A percentile compares a stretch with the other conserved stretches of the same genome.
These are phyloP conservation scores for Patagioenas fasciata DNA, from an alignment of 2,113 vertebrate genomes.

Conservation along the genomic window DNA sequence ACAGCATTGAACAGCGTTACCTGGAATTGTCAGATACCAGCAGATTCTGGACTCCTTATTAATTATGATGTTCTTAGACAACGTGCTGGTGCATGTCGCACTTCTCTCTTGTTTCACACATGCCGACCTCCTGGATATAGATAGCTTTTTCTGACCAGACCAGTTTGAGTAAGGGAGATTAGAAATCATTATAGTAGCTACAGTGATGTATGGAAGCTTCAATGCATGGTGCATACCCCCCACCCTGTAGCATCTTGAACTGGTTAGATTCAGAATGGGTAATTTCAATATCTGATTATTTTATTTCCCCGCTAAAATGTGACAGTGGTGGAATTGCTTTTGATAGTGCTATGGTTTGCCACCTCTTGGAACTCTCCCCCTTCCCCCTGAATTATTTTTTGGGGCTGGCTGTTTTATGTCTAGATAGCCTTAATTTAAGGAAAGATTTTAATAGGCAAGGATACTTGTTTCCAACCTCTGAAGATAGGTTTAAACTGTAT, in stretches of 20 bases:
- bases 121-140: accelerated
- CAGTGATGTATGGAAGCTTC: background rate
- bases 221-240: accelerated
- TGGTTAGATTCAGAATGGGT: background rate
- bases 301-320: background rate
- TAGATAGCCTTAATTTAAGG: background rate
- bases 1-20: background rate
- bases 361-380: background rate
- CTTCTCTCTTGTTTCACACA: background rate
- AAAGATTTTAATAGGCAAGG: background rate
- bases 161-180: background rate
- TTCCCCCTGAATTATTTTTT: background rate
- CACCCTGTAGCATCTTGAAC: background rate
- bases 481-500: background rate
- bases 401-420: background rate
- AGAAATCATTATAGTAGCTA: background rate
- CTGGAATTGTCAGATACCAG: background rate
- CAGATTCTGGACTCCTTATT: background rate
- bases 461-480: background rate
- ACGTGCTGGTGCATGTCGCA: accelerated
- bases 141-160: background rate
- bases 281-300: background rate
- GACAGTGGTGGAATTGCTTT: background rate
- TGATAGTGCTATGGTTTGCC: background rate
- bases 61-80: background rate